Conservation (phyloP, 2,888 invertebrate genomes). For the Tinea pellionella region DNA sequence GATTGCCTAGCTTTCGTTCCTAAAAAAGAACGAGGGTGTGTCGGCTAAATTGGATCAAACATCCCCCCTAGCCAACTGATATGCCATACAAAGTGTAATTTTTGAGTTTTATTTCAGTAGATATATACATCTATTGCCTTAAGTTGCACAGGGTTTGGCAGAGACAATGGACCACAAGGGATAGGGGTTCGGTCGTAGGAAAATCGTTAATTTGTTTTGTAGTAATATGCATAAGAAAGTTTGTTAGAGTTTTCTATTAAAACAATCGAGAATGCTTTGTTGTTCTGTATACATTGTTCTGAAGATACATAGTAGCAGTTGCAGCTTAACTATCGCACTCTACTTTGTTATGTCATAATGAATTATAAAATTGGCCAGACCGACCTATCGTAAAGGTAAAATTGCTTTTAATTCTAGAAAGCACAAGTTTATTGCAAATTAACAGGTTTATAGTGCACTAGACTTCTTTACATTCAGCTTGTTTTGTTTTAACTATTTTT, state of each 20-base stretch:
- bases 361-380: too few relatives aligned
- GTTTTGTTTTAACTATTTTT: too few relatives aligned
- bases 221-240: neutral
- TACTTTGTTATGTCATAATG: neutral
- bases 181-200: too few relatives aligned
- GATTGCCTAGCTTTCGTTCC: neutral
- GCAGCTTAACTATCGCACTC: neutral
- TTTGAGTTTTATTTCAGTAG: neutral
- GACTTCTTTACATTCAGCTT: too few relatives aligned
- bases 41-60: slow-evolving; percentile 6
- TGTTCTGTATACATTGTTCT: neutral
- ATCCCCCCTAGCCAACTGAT: slow-evolving; percentile 11
- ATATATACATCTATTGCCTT: too few relatives aligned
- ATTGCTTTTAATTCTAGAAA: too few relatives aligned
- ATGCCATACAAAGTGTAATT: neutral
- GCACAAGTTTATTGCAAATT: too few relatives aligned
- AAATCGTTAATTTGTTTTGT: too few relatives aligned
- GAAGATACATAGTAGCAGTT: neutral
- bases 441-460: too few relatives aligned
- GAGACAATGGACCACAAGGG: too few relatives aligned
- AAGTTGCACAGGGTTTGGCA: too few relatives aligned
- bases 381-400: too few relatives aligned
- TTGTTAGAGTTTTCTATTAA: neutral
- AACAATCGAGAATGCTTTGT: neutral
- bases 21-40: slow-evolving; percentile 1